phyloP scores from a whole-genome alignment of 2,797 vertebrate genomes.

The Bradypodion ventrale region DNA sequence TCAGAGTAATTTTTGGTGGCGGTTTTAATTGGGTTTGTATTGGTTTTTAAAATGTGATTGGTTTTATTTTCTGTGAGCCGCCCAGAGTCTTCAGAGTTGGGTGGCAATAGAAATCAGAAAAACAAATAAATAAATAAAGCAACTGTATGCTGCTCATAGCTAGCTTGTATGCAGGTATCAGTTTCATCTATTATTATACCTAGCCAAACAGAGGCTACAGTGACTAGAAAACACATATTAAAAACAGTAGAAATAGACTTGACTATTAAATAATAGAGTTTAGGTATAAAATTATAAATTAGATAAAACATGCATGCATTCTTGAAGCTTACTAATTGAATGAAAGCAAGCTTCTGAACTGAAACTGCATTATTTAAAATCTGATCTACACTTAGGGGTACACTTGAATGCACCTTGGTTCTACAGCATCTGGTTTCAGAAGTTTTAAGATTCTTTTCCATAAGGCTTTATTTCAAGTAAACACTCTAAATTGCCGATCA shows the following conservation, averaged over 20 bases:
- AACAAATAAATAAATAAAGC: too few species aligned
- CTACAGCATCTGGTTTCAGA: conserved; percentile 20
- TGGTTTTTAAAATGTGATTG: too few species aligned
- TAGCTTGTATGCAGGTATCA: not conserved
- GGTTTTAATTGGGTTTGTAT: too few species aligned
- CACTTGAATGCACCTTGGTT: too few species aligned
- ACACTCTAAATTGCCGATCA: not conserved
- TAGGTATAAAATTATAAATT: not conserved
- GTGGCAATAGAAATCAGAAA: too few species aligned
- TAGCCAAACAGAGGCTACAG: not conserved
- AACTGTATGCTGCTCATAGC: too few species aligned
- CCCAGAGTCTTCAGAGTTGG: too few species aligned
- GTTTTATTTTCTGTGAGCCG: too few species aligned
- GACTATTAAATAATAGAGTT: not conserved
- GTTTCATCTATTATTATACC: not conserved
- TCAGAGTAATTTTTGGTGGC: too few species aligned
- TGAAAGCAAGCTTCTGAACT: not conserved
- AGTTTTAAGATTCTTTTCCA: not conserved
- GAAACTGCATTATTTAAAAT: not conserved
- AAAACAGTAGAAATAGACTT: not conserved
- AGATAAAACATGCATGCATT: not conserved
- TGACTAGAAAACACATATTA: not conserved
- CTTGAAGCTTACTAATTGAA: not conserved
- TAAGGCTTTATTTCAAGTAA: not conserved
- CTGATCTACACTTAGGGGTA: too few species aligned